These are phyloP conservation scores for Armadillidium nasatum DNA, from an alignment of 1,140 invertebrate genomes.

Conservation along the genomic window DNA sequence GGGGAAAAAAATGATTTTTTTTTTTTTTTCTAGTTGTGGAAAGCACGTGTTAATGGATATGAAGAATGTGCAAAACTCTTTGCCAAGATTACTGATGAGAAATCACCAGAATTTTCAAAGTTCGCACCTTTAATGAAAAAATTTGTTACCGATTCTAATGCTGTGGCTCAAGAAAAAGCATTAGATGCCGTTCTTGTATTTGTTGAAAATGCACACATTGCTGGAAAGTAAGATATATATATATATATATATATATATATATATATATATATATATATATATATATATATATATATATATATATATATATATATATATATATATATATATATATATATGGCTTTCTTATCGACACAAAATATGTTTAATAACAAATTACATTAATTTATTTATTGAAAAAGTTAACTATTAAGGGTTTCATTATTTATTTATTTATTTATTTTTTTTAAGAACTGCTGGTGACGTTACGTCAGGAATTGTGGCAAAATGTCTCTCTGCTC, in stretches of 20 bases:
- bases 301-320: too few species aligned
- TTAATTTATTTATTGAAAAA: too few species aligned
- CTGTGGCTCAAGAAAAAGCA: conserved; percentile 90
- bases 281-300: too few species aligned
- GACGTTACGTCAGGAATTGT: conserved; percentile 87
- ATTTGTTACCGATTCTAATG: conserved; percentile 92
- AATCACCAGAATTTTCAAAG: conserved; percentile 87
- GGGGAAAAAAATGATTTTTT: too few species aligned
- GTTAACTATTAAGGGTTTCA: too few species aligned
- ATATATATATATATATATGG: too few species aligned
- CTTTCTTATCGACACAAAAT: too few species aligned
- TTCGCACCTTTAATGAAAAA: conserved; percentile 89
- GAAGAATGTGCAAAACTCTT: conserved; percentile 85
- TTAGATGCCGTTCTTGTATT: conserved; percentile 83
- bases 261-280: too few species aligned
- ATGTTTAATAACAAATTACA: too few species aligned
- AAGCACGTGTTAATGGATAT: conserved; percentile 86
- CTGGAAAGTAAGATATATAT: too few species aligned
- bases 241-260: too few species aligned
- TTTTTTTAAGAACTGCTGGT: conserved; percentile 63
- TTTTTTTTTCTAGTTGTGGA: conserved; percentile 66
- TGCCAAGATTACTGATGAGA: conserved; percentile 65
- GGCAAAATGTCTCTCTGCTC: conserved; percentile 84
- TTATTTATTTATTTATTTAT: too few species aligned
- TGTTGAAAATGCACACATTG: conserved; percentile 76